Base-by-base conservation (phyloP, 2,113 vertebrate genomes). In the Arizona elegans region DNA sequence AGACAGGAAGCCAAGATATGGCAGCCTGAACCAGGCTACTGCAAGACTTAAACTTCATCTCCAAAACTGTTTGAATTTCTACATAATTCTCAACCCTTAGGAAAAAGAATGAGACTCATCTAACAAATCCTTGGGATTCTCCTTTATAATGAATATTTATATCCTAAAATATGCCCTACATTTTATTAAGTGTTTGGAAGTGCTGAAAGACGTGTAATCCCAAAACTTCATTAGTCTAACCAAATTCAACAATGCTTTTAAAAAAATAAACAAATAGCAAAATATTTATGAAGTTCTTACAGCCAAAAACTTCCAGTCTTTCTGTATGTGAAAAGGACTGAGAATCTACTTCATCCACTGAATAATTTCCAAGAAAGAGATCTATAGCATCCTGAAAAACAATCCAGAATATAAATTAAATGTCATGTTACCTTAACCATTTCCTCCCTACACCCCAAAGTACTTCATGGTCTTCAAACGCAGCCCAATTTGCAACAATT, bases 291-390 rank as follows among this genome's bases (percentile, higher is more conserved):
- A 93, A 56, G 95, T 94, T 97, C 98, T 98, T 97, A 99, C 99
- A 87, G 99, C 99, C 95, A 99, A 97, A 96, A 99, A 99, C 95
- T 99, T 99, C 99, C 98, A 99, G 23, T 99, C 99, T 95, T 98
- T 99, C 95, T 98, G 98, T 43, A 98, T 98, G 43, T 97, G 98
- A 86, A 99, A 97, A 91, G 98, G 98, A 75, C 98, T 98, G 97
- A 95, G 98, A 96, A 56, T 99, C 98, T 56, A 97, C 97, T 97
- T 99, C 99, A 93, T 99, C 99, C 95, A 99, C 98, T 10, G 98
- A 98, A 53, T 99, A 99, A 95, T 99, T 99, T 33, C 99, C 99
- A 96, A 99, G 98, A 95, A 99, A 99, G 87, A 99, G 96, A 94
- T 99, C 99, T 55, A 99, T 99, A 0, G 99, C 98, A 96, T 99